Conservation (phyloP, 2,888 invertebrate genomes). For the Hypsopygia costalis region DNA sequence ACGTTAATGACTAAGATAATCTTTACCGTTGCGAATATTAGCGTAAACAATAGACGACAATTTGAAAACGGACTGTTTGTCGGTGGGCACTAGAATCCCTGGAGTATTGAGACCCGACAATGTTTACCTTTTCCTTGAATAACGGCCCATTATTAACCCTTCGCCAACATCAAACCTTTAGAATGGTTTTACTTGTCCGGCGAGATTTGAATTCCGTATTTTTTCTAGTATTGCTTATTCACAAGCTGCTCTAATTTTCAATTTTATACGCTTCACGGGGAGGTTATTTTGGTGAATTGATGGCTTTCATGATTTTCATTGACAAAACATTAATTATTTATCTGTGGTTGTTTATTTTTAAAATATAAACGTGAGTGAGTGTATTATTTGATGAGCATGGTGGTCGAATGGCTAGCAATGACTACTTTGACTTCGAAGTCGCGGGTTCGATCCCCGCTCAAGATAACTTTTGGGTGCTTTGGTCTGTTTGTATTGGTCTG, state of each 20-base stretch:
- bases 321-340: too few species aligned
- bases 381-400: too few species aligned
- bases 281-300: background rate
- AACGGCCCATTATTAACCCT: constrained; percentile 44
- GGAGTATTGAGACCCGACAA: constrained; percentile 32
- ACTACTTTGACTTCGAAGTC: too few species aligned
- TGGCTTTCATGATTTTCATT: too few species aligned
- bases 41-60: constrained; percentile 27
- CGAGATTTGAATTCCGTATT: constrained; percentile 21
- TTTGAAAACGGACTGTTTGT: constrained; percentile 24
- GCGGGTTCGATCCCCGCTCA: too few species aligned
- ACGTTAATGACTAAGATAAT: constrained; percentile 18
- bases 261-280: constrained; percentile 3
- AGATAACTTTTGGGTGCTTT: too few species aligned
- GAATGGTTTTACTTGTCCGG: constrained; percentile 30
- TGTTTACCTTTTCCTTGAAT: constrained; percentile 46
- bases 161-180: constrained; percentile 34
- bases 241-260: constrained; percentile 13
- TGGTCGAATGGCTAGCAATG: too few species aligned
- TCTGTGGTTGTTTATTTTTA: too few species aligned
- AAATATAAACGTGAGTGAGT: too few species aligned
- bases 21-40: constrained; percentile 24
- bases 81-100: constrained; percentile 18
- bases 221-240: constrained; percentile 15
- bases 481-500: too few species aligned